Percentiles rank a stretch among this genome's conserved stretches.
These are phyloP conservation scores for Amyelois transitella DNA, from an alignment of 1,140 invertebrate genomes.

Conservation along the genomic window DNA sequence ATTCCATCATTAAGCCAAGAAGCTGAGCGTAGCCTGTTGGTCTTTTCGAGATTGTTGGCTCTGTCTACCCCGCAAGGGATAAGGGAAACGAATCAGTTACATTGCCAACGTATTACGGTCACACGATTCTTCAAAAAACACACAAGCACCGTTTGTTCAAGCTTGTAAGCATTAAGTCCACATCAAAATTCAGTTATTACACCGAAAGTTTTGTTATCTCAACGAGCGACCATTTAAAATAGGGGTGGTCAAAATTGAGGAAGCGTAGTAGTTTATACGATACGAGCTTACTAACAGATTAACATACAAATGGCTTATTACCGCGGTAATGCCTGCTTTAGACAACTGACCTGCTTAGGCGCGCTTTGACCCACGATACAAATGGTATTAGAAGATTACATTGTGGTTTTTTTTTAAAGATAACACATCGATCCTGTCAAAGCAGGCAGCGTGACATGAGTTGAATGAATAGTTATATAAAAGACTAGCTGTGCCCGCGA, in stretches of 20 bases:
- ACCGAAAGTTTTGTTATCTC: background rate
- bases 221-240: background rate
- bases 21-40: too few relatives aligned
- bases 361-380: background rate
- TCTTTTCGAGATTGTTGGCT: too few relatives aligned
- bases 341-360: background rate
- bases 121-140: too few relatives aligned
- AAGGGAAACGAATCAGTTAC: too few relatives aligned
- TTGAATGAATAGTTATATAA: background rate
- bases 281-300: slow-evolving; percentile 1
- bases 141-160: too few relatives aligned
- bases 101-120: too few relatives aligned
- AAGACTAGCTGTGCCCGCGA: too few relatives aligned
- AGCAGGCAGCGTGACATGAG: background rate
- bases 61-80: too few relatives aligned
- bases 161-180: too few relatives aligned
- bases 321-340: background rate
- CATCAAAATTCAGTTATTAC: too few relatives aligned
- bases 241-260: background rate
- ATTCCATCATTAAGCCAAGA: too few relatives aligned
- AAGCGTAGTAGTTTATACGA: background rate
- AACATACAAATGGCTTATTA: slow-evolving; percentile 3
- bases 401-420: background rate
- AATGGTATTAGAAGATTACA: background rate
- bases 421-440: background rate